A percentile compares a stretch with the other conserved stretches of the same genome.
Conservation (phyloP, 2,113 vertebrate species). For the Cettia cetti region DNA sequence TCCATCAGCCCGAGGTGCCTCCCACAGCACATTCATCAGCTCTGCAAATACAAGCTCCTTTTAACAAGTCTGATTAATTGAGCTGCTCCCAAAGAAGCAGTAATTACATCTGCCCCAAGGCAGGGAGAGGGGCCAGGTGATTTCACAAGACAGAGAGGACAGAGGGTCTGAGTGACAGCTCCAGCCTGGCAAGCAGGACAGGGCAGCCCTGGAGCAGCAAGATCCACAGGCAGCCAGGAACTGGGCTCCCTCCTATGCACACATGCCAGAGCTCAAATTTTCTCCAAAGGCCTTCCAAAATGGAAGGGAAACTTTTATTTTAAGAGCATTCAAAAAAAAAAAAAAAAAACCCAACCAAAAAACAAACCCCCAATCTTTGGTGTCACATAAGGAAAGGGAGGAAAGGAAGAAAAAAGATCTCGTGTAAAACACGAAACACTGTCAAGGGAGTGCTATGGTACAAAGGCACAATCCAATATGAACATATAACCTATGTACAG, state of each 20-base stretch:
- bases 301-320: constrained; percentile 48
- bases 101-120: neutral
- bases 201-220: neutral
- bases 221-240: neutral
- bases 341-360: neutral
- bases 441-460: constrained; percentile 81
- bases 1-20: neutral
- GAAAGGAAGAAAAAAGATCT: constrained; percentile 53
- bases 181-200: neutral
- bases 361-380: constrained; percentile 51
- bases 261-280: constrained; percentile 1
- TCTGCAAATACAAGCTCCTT: constrained; percentile 29
- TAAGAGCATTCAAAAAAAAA: neutral
- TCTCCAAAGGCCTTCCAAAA: constrained; percentile 56
- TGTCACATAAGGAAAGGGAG: constrained; percentile 4
- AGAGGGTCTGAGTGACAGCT: neutral
- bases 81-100: neutral
- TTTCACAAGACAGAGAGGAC: neutral
- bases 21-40: neutral
- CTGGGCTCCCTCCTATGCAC: neutral
- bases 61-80: constrained; percentile 20
- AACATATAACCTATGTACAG: constrained; percentile 80
- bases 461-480: constrained; percentile 97
- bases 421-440: constrained; percentile 88
- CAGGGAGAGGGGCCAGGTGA: neutral